These are phyloP conservation scores for Anneissia japonica DNA, from an alignment of 35 echinoderm and acorn worm species.

Conservation along the genomic window DNA sequence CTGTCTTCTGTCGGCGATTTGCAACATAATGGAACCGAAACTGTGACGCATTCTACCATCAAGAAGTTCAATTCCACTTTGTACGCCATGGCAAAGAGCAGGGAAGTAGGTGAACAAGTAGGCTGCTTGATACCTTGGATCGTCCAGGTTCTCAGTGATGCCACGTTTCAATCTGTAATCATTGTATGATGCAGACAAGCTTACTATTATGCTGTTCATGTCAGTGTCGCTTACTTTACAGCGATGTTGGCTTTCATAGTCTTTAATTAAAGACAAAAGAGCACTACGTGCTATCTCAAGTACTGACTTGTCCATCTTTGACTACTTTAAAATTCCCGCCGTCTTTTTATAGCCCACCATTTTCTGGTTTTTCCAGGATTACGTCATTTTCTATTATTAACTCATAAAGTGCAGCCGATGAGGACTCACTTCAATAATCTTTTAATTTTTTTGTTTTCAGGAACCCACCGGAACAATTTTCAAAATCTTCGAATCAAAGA, in stretches of 20 bases:
- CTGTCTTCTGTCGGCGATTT: background rate
- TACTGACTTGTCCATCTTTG: background rate
- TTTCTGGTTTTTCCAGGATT: too few relatives aligned
- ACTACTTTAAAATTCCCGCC: too few relatives aligned
- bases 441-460: too few relatives aligned
- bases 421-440: too few relatives aligned
- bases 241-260: background rate
- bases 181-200: background rate
- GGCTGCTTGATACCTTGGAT: background rate
- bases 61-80: background rate
- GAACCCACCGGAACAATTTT: too few relatives aligned
- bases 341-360: too few relatives aligned
- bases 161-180: background rate
- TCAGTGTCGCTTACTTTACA: background rate
- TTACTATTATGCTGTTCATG: background rate
- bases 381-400: too few relatives aligned
- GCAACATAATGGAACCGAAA: background rate
- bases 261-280: background rate
- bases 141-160: background rate
- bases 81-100: background rate
- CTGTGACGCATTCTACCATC: background rate
- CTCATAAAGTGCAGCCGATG: too few relatives aligned
- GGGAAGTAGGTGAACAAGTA: background rate
- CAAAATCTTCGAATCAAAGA: too few relatives aligned
- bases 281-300: background rate